Percentiles rank a stretch among this genome's conserved stretches.
phyloP scores from a whole-genome alignment of 1,140 invertebrate species.

The Drosophila takahashii region DNA sequence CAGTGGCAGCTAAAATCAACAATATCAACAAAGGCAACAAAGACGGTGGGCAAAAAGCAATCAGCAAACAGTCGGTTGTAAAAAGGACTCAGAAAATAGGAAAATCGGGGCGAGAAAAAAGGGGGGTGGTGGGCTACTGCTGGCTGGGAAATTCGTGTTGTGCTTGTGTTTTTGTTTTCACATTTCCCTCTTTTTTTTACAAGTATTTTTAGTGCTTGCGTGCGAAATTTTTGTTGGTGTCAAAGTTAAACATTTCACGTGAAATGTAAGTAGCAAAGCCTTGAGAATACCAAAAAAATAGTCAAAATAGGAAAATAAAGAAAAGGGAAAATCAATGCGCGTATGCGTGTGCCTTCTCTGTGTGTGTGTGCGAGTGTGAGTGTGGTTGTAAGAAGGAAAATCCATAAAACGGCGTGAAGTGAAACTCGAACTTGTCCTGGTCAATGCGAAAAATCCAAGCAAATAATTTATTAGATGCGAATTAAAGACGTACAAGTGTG shows the following conservation, averaged over 20 bases:
- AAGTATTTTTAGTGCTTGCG: constrained; percentile 76
- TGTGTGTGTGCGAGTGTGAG: constrained; percentile 10
- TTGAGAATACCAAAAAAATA: constrained; percentile 65
- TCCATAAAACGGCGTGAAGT: constrained; percentile 66
- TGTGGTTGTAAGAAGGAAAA: constrained; percentile 50
- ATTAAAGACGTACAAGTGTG: constrained; percentile 49
- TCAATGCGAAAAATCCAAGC: constrained; percentile 3
- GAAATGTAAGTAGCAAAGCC: constrained; percentile 62
- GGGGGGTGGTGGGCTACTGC: background rate
- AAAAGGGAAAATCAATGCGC: constrained; percentile 74
- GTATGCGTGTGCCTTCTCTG: constrained; percentile 35
- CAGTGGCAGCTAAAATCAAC: constrained; percentile 15
- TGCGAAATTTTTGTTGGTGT: constrained; percentile 62
- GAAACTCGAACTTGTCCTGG: constrained; percentile 59
- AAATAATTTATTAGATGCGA: constrained; percentile 67
- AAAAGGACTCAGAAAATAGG: constrained; percentile 38
- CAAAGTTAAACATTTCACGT: constrained; percentile 60
- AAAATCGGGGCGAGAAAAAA: constrained; percentile 16
- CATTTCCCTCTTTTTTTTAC: constrained; percentile 23
- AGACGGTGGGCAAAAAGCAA: constrained; percentile 33
- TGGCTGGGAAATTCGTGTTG: constrained; percentile 34
- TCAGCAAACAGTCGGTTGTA: constrained; percentile 39
- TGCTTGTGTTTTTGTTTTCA: constrained; percentile 18
- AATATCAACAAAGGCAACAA: constrained; percentile 6
- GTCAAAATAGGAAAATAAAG: constrained; percentile 17